Percentiles rank a stretch among this genome's conserved stretches.
Conservation (phyloP, 2,113 vertebrate genomes). For the Microtus oregoni region DNA sequence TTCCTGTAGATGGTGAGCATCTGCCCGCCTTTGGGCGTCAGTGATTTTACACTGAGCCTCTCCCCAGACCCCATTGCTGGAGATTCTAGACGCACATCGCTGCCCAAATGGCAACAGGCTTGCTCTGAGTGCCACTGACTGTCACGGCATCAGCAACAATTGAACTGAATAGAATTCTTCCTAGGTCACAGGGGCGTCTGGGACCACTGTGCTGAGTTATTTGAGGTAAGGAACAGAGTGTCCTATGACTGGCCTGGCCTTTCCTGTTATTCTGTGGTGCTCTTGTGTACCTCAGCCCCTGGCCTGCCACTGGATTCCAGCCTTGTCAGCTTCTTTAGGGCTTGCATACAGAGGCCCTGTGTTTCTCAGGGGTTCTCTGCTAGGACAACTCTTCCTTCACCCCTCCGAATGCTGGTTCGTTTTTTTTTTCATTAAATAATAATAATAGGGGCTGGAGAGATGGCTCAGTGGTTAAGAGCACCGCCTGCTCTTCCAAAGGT, state of each 20-base stretch:
- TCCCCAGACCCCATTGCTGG: neutral
- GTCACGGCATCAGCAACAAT: neutral
- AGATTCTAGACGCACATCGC: neutral
- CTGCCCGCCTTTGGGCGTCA: neutral
- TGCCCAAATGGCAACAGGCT: neutral
- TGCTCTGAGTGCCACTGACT: neutral
- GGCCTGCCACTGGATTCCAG: neutral
- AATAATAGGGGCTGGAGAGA: too few species aligned
- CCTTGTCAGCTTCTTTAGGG: neutral
- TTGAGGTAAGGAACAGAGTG: neutral
- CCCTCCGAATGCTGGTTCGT: neutral
- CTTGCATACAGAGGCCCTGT: neutral
- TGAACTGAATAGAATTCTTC: neutral
- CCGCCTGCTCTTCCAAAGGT: too few species aligned
- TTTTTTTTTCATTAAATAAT: neutral
- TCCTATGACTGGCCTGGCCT: neutral
- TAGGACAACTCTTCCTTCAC: neutral
- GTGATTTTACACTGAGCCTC: neutral
- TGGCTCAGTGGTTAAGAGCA: too few species aligned
- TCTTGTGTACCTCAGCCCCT: neutral
- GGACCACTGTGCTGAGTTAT: neutral
- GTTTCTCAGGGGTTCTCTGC: neutral
- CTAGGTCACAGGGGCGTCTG: neutral
- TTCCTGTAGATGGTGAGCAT: neutral
- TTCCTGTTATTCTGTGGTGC: neutral